Conservation (phyloP, 2,797 vertebrate species). For the Etheostoma nigrum region DNA sequence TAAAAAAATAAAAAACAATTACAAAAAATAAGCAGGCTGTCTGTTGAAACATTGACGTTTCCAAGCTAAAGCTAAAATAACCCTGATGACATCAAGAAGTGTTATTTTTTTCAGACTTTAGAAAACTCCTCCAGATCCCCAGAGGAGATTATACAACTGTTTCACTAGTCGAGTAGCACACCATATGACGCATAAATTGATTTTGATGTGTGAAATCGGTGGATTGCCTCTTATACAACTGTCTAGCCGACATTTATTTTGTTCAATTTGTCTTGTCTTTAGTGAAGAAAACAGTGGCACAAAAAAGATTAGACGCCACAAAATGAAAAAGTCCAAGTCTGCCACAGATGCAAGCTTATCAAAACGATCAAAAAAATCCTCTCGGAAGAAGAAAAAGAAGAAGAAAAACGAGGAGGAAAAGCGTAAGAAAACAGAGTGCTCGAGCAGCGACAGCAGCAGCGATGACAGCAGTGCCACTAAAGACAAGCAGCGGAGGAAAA, state of each 20-base stretch:
- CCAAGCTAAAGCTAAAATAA: background rate
- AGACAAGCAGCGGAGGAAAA: slow-evolving; percentile 76
- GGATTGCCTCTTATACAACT: background rate
- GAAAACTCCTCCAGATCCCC: background rate
- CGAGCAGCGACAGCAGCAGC: slow-evolving; percentile 75
- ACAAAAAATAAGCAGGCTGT: background rate
- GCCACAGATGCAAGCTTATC: slow-evolving; percentile 80
- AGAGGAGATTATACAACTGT: background rate
- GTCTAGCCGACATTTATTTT: background rate
- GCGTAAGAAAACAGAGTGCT: slow-evolving; percentile 83
- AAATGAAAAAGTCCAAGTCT: slow-evolving; percentile 85
- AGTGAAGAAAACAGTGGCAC: slow-evolving; percentile 79
- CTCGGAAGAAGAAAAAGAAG: slow-evolving; percentile 93
- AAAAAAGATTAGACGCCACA: slow-evolving; percentile 79
- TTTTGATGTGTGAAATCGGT: background rate
- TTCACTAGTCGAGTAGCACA: background rate
- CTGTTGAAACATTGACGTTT: background rate
- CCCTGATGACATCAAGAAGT: background rate
- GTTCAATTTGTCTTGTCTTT: slow-evolving; percentile 18
- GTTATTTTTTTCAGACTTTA: background rate
- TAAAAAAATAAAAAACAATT: too few relatives aligned
- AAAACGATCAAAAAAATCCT: slow-evolving; percentile 91
- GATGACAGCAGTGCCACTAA: slow-evolving; percentile 54
- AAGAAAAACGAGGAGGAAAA: slow-evolving; percentile 89
- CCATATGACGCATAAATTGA: background rate